Evolutionary conservation across 2,113 vertebrate genomes (phyloP), one percentile per base, ranked within the genome.

Genomic region (Hippocampus barbouri): DNA sequence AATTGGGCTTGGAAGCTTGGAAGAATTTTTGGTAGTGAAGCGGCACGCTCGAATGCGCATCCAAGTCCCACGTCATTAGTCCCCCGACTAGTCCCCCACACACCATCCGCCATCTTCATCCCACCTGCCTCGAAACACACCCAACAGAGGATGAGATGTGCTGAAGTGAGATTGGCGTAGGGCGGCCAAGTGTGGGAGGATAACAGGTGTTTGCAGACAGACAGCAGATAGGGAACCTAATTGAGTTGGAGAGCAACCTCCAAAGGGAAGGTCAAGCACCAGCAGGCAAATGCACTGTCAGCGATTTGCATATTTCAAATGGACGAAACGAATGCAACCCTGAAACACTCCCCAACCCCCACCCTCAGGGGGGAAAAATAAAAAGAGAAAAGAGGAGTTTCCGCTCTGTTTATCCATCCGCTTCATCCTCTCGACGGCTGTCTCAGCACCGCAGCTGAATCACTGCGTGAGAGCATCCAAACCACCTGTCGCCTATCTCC

Each of bases 241-340:
- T 90, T 92, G 91, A 93, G 92, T 92, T 86, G 85, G 88, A 82
- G 89, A 88, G 89, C 88, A 91, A 92, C 92, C 92, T 93, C 91
- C 88, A 87, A 87, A 81, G 85, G 85, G 90, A 92, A 93, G 92
- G 92, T 93, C 90, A 87, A 87, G 92, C 89, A 87, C 89, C 92
- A 92, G 92, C 91, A 92, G 92, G 91, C 91, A 90, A 91, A 90
- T 90, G 92, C 92, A 89, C 87, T 79, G 89, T 93, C 92, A 92
- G 92, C 91, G 49, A 89, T 92, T 92, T 92, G 90, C 91, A 92
- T 93, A 91, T 92, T 92, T 84, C 90, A 87, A 93, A 91, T 88
- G 83, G 90, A 90, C 74, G 86, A 83, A 87, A 89, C 86, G 80
- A 84, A 90, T 65, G 76, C 80, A 67, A 78, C 1, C 41, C 64